A percentile compares a stretch with the other conserved stretches of the same genome.
Conservation (phyloP, 2,113 vertebrate species). For the Lophura nycthemera region DNA sequence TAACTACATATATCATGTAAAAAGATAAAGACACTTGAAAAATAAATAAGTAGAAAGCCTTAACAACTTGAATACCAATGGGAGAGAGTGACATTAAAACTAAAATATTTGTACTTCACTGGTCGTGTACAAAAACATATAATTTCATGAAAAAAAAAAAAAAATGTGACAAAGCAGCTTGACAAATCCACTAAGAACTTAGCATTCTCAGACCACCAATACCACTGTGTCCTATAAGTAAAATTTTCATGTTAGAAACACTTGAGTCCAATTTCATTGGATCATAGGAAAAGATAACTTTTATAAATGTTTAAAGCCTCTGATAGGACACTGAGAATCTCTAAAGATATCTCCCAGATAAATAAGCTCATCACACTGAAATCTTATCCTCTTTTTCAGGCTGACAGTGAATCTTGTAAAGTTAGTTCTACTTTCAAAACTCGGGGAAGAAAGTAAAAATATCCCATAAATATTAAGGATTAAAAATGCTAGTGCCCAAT, state of each 20-base stretch:
- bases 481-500: conserved; percentile 45
- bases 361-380: conserved; percentile 33
- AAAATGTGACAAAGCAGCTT: conserved; percentile 44
- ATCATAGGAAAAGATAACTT: conserved; percentile 33
- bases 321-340: conserved; percentile 29
- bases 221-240: conserved; percentile 10
- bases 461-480: not conserved
- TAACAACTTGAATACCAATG: not conserved
- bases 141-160: conserved; percentile 23
- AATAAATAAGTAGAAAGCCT: not conserved
- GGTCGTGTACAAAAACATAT: conserved; percentile 55
- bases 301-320: conserved; percentile 11
- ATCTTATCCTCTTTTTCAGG: not conserved
- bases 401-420: not conserved
- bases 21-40: not conserved
- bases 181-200: conserved; percentile 41
- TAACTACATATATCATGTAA: not conserved
- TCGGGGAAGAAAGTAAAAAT: not conserved
- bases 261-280: conserved; percentile 41
- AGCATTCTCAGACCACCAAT: conserved; percentile 28
- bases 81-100: conserved; percentile 27
- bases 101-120: conserved; percentile 36
- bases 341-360: conserved; percentile 39
- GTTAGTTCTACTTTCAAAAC: not conserved
- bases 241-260: not conserved